Percentiles rank a stretch among this genome's conserved stretches.
These are phyloP conservation scores for Lochmaea crataegi DNA, from an alignment of 2,888 invertebrate species.

Conservation along the genomic window DNA sequence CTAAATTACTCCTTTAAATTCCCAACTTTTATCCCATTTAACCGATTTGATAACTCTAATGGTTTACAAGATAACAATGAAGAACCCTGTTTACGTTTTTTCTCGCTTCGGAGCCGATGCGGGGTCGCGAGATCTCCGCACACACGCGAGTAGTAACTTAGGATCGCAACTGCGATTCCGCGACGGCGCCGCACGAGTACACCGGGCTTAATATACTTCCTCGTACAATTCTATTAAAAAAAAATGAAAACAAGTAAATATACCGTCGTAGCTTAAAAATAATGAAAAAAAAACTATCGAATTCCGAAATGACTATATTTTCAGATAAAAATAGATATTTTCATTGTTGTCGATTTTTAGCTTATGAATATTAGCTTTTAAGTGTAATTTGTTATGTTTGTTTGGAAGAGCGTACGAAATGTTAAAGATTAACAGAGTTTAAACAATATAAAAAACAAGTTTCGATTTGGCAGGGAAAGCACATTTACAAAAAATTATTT, in stretches of 20 bases:
- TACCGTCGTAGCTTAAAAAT: constrained; percentile 55
- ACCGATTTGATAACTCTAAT: too few relatives aligned
- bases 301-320: constrained; percentile 64
- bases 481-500: constrained; percentile 26
- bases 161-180: too few relatives aligned
- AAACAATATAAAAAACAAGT: constrained; percentile 29
- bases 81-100: too few relatives aligned
- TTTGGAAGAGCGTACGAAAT: constrained; percentile 51
- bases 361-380: constrained; percentile 52
- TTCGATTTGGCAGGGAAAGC: constrained; percentile 38
- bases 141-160: too few relatives aligned
- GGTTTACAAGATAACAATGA: too few relatives aligned
- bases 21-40: too few relatives aligned
- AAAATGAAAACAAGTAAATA: constrained; percentile 43
- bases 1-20: too few relatives aligned
- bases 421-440: constrained; percentile 55
- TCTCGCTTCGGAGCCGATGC: too few relatives aligned
- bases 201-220: too few relatives aligned
- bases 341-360: constrained; percentile 58
- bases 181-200: too few relatives aligned
- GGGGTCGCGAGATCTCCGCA: too few relatives aligned
- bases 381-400: constrained; percentile 57
- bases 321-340: constrained; percentile 55
- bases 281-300: constrained; percentile 54
- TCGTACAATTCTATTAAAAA: constrained; percentile 4